A percentile compares a stretch with the other conserved stretches of the same genome.
Conservation (phyloP, 2,888 invertebrate genomes). For the Apoda limacodes region DNA sequence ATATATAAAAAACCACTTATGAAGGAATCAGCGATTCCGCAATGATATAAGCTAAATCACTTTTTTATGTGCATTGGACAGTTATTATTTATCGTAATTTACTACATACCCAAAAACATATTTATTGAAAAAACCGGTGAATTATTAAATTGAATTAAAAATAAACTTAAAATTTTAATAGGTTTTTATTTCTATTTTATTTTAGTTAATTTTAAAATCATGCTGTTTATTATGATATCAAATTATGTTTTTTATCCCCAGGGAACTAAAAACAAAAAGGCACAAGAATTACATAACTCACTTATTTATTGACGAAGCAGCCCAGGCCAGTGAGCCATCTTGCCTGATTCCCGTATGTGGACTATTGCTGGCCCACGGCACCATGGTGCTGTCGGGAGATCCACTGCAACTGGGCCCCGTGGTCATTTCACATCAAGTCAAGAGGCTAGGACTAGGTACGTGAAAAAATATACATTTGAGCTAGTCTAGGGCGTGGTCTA, state of each 20-base stretch:
- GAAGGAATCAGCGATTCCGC: too few relatives aligned
- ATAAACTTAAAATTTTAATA: too few relatives aligned
- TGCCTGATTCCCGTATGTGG: conserved; percentile 73
- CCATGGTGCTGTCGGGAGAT: conserved; percentile 81
- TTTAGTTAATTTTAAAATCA: too few relatives aligned
- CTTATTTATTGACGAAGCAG: conserved; percentile 91
- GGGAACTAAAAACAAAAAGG: conserved; percentile 8
- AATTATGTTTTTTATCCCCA: conserved; percentile 8
- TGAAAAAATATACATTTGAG: conserved; percentile 43
- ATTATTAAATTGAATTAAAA: too few relatives aligned
- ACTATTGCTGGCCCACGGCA: conserved; percentile 61
- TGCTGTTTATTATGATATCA: too few relatives aligned
- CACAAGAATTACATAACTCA: conserved; percentile 75
- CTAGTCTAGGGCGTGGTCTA: too few relatives aligned
- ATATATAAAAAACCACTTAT: too few relatives aligned
- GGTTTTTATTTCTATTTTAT: too few relatives aligned
- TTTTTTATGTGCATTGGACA: too few relatives aligned
- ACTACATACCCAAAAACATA: too few relatives aligned
- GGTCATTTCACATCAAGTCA: conserved; percentile 72
- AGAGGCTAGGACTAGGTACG: conserved; percentile 71
- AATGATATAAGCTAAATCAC: too few relatives aligned
- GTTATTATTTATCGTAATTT: too few relatives aligned
- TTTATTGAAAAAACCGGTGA: background rate
- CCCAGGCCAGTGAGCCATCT: conserved; percentile 85
- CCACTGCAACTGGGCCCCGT: conserved; percentile 91